These are phyloP conservation scores for Polydrusus pterygomalis DNA, from an alignment of 2,888 invertebrate genomes.

Conservation along the genomic window DNA sequence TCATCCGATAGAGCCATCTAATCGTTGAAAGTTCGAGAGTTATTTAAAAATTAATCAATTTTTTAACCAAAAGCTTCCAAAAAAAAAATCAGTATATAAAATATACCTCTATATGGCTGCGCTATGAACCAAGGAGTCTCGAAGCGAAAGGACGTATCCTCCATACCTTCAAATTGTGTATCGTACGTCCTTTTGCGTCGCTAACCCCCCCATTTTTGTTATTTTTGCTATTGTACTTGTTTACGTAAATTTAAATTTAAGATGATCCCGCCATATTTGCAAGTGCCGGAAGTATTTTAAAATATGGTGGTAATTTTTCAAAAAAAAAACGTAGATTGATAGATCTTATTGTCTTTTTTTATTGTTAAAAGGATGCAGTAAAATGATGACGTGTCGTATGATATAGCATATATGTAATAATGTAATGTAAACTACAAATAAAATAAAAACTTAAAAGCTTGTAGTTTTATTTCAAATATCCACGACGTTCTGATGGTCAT, in stretches of 20 bases:
- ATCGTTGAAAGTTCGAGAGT: background rate
- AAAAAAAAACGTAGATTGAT: constrained; percentile 65
- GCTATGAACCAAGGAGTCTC: constrained; percentile 43
- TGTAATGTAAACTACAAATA: constrained; percentile 70
- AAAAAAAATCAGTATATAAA: constrained; percentile 40
- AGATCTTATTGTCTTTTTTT: constrained; percentile 69
- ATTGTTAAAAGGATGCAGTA: constrained; percentile 63
- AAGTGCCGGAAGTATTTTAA: constrained; percentile 32
- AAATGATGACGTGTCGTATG: constrained; percentile 70
- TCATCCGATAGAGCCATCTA: background rate
- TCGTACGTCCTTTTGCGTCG: background rate
- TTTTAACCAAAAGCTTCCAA: constrained; percentile 9
- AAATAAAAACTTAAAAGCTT: constrained; percentile 60
- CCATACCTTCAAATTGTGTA: background rate
- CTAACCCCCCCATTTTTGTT: constrained; percentile 34
- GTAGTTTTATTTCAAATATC: constrained; percentile 27
- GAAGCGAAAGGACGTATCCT: constrained; percentile 12
- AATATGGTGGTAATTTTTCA: constrained; percentile 60
- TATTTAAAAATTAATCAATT: background rate
- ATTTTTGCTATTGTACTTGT: constrained; percentile 55
- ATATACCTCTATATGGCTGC: constrained; percentile 47
- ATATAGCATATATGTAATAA: constrained; percentile 72
- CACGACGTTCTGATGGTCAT: too few relatives aligned
- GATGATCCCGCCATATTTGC: constrained; percentile 26
- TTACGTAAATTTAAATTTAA: constrained; percentile 49